phyloP scores from a whole-genome alignment of 92 coral and sea anemone genomes.

The Umimayanthus chanpuru region DNA sequence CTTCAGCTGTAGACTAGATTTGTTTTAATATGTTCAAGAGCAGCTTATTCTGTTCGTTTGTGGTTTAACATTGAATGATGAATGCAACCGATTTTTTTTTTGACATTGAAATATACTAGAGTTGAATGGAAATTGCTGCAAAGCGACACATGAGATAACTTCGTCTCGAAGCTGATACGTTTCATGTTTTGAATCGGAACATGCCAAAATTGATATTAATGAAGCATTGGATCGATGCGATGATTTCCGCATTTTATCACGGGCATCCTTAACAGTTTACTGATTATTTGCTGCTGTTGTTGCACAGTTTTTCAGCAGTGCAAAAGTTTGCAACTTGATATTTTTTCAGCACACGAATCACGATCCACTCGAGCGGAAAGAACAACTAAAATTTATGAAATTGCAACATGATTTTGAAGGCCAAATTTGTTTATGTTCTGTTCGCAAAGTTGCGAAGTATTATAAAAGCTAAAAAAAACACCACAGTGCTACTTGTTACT shows the following conservation, averaged over 20 bases:
- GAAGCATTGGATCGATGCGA: background rate
- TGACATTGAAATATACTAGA: no score
- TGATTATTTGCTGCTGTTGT: background rate
- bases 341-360: background rate
- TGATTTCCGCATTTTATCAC: background rate
- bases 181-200: slow-evolving; percentile 14
- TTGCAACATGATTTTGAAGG: background rate
- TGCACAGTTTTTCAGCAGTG: background rate
- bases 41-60: no score
- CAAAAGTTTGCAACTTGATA: background rate
- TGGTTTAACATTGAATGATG: no score
- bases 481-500: background rate
- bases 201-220: background rate
- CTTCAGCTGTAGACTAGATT: no score
- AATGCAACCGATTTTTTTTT: no score
- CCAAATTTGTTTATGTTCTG: background rate
- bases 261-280: background rate
- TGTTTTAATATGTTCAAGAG: no score
- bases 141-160: background rate
- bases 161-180: background rate
- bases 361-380: background rate
- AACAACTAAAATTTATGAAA: background rate
- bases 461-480: background rate
- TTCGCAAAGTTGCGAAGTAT: background rate
- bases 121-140: background rate